Evolutionary conservation across 2,113 vertebrate genomes (phyloP), one percentile per base, ranked within the genome.

Genomic region (Myrmophylax atrothorax): DNA sequence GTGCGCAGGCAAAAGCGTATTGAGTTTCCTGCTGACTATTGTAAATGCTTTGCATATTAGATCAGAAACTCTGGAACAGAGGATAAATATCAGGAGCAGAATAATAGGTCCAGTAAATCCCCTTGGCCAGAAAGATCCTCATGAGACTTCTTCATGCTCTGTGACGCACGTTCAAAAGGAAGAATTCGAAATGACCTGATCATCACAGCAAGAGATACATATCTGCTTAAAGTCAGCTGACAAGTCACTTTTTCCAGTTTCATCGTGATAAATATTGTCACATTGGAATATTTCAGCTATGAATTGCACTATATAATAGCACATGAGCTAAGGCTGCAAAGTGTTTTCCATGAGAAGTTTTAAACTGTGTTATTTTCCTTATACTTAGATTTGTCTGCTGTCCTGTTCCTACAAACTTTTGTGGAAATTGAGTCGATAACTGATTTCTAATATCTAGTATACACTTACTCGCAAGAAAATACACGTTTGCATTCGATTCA

Each of bases 11-110:
- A 89, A 73, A 83, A 82, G 85, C 26, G 26, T 97, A 98, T 98
- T 95, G 91, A 80, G 91, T 98, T 98, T 98, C 98, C 90, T 98
- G 98, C 98, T 98, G 98, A 98, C 97, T 97, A 69, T 93, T 95
- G 90, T 95, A 91, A 92, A 98, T 97, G 94, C 97, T 94, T 96
- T 94, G 91, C 96, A 97, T 89, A 82, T 94, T 97, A 96, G 89
- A 95, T 97, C 97, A 94, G 96, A 97, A 96, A 89, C 53, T 35
- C 91, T 93, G 85, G 90, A 92, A 49, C 94, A 94, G 93, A 85
- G 77, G 96, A 97, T 92, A 97, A 97, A 84, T 97, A 95, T 84
- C 37, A 20, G 78, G 85, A 90, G 68, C 62, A 89, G 88, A 95
- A 97, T 95, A 98, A 97, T 95, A 96, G 90, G 59, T 75, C 82